Evolutionary conservation across 2,888 invertebrate species (phyloP).

Genomic region (Torymus texanus): DNA sequence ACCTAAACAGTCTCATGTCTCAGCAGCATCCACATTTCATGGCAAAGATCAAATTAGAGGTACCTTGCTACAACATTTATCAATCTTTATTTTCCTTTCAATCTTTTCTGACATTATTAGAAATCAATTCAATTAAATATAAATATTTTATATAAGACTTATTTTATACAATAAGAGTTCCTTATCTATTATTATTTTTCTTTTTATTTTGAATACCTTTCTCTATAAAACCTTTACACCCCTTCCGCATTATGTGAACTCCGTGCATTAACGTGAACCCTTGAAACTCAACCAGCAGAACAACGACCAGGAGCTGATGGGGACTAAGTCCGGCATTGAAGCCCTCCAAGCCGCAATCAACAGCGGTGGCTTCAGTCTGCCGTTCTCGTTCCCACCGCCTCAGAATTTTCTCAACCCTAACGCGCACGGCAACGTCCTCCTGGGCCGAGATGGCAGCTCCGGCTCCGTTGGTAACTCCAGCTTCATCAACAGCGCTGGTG

Average conservation of each 20-base stretch:
- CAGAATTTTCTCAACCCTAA: constrained; percentile 77
- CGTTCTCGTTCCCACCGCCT: constrained; percentile 77
- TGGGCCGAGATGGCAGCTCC: constrained; percentile 8
- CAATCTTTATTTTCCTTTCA: no score
- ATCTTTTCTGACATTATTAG: no score
- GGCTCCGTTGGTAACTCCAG: constrained; percentile 27
- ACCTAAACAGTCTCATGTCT: constrained; percentile 78
- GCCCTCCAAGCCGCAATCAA: constrained; percentile 70
- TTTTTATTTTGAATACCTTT: no score
- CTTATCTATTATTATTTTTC: no score
- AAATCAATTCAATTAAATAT: no score
- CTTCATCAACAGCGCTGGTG: neutral
- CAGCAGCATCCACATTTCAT: constrained; percentile 78
- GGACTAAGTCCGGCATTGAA: constrained; percentile 67
- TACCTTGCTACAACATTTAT: constrained; percentile 58
- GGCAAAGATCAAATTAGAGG: constrained; percentile 72
- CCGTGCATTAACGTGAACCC: no score
- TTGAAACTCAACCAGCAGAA: constrained; percentile 12
- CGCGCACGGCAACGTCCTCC: constrained; percentile 75
- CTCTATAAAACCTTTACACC: no score
- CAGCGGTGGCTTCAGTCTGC: constrained; percentile 72
- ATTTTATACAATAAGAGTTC: no score
- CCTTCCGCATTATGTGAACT: no score
- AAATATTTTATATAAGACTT: no score
- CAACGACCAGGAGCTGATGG: constrained; percentile 66